Conservation (phyloP, 2,888 invertebrate species). For the Atethmia centrago region DNA sequence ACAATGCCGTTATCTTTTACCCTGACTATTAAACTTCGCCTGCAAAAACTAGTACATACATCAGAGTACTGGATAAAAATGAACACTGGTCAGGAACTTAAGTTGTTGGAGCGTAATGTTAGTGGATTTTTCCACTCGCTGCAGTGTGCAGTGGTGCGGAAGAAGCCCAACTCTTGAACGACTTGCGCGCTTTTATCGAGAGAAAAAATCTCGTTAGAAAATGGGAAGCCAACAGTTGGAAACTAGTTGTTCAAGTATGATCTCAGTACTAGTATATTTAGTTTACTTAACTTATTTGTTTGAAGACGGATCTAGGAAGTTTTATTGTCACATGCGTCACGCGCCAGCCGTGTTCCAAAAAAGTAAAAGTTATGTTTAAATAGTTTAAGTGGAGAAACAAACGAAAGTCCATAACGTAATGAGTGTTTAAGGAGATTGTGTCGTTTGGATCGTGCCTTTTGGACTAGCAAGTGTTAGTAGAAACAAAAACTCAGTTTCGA, state of each 20-base stretch:
- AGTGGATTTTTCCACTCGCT: conserved; percentile 79
- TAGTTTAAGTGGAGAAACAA: conserved; percentile 69
- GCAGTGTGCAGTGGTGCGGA: conserved; percentile 72
- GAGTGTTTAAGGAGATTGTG: conserved; percentile 59
- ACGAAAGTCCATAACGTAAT: conserved; percentile 71
- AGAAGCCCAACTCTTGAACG: conserved; percentile 76
- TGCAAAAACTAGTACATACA: conserved; percentile 44
- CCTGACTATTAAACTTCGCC: conserved; percentile 35
- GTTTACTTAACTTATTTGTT: conserved; percentile 62
- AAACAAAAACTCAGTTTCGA: conserved; percentile 73
- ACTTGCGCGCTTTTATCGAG: conserved; percentile 68
- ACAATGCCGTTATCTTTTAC: conserved; percentile 42
- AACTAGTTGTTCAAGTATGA: conserved; percentile 80
- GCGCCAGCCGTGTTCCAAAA: conserved; percentile 73
- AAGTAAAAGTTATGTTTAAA: conserved; percentile 82
- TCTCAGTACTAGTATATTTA: conserved; percentile 78
- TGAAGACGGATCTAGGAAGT: conserved; percentile 59
- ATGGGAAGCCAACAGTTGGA: conserved; percentile 85
- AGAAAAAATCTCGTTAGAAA: conserved; percentile 89
- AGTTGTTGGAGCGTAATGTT: conserved; percentile 66
- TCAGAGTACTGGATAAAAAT: conserved; percentile 55
- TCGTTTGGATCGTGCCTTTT: conserved; percentile 65
- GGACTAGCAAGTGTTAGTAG: conserved; percentile 53
- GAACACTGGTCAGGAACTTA: conserved; percentile 61
- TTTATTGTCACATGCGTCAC: conserved; percentile 72